Percentiles rank a stretch among this genome's conserved stretches.
phyloP scores from a whole-genome alignment of 1,140 invertebrate species.

The Daktulosphaira vitifoliae region DNA sequence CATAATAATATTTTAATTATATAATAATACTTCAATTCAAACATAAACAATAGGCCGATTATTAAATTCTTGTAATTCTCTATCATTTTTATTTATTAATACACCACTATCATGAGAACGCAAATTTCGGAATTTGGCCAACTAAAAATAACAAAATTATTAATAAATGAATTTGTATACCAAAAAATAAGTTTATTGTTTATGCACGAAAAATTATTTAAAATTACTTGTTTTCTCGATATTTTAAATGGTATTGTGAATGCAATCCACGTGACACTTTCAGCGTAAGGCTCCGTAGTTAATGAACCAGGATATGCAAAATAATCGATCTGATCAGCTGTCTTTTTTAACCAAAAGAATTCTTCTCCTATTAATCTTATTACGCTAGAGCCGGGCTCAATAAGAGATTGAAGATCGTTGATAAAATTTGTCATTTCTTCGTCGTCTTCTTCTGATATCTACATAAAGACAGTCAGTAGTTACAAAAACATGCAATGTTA shows the following conservation, averaged over 20 bases:
- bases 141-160: too few relatives aligned
- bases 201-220: not conserved
- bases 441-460: conserved; percentile 1
- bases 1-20: too few relatives aligned
- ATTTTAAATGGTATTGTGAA: not conserved
- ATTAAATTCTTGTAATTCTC: not conserved
- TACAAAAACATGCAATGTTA: too few relatives aligned
- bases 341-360: not conserved
- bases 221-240: conserved; percentile 1
- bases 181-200: not conserved
- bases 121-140: not conserved
- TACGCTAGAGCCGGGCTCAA: not conserved
- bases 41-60: too few relatives aligned
- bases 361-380: not conserved
- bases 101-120: not conserved
- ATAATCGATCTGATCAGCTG: not conserved
- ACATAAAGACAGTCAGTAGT: too few relatives aligned
- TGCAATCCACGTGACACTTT: conserved; percentile 5
- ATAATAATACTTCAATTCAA: too few relatives aligned
- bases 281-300: not conserved
- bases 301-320: conserved; percentile 9
- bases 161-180: not conserved
- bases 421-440: not conserved
- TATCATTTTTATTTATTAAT: not conserved
- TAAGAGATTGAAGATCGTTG: not conserved